Evolutionary conservation across 2,888 invertebrate genomes (phyloP).

Genomic region (Meghimatium bilineatum): DNA sequence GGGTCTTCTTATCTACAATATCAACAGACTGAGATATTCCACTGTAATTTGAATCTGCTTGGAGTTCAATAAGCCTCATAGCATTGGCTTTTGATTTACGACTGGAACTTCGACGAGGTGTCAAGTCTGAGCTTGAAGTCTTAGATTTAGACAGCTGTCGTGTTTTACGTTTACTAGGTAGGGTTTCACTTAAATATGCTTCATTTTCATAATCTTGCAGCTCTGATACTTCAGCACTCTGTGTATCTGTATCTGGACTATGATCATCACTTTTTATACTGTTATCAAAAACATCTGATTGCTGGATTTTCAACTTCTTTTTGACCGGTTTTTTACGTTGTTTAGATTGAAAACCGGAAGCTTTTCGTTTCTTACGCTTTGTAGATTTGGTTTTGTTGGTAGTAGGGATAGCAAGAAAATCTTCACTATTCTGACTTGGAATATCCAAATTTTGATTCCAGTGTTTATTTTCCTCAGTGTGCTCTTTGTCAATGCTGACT

Average conservation of each 20-base stretch:
- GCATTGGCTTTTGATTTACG: slow-evolving; percentile 48
- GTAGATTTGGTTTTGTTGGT: slow-evolving; percentile 7
- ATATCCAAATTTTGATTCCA: not conserved
- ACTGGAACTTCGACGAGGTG: slow-evolving; percentile 43
- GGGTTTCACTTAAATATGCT: not conserved
- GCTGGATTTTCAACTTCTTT: not conserved
- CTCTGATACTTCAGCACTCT: not conserved
- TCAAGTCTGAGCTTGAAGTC: not conserved
- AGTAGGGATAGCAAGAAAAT: not conserved
- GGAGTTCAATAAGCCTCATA: slow-evolving; percentile 46
- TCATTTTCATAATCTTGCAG: slow-evolving; percentile 1
- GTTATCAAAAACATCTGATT: not conserved
- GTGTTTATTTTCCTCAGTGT: not conserved
- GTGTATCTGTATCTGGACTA: not conserved
- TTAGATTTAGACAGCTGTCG: slow-evolving; percentile 12
- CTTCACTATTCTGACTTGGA: not conserved
- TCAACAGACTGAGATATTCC: slow-evolving; percentile 16
- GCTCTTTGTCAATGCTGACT: not conserved
- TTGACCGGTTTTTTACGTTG: slow-evolving; percentile 29
- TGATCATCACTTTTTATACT: not conserved
- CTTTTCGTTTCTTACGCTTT: slow-evolving; percentile 40
- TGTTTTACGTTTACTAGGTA: not conserved
- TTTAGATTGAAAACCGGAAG: slow-evolving; percentile 25
- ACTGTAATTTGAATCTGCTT: slow-evolving; percentile 42
- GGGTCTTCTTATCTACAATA: slow-evolving; percentile 7